Percentiles rank a stretch among this genome's conserved stretches.
phyloP scores from a whole-genome alignment of 2,797 vertebrate genomes.

The Huso huso region DNA sequence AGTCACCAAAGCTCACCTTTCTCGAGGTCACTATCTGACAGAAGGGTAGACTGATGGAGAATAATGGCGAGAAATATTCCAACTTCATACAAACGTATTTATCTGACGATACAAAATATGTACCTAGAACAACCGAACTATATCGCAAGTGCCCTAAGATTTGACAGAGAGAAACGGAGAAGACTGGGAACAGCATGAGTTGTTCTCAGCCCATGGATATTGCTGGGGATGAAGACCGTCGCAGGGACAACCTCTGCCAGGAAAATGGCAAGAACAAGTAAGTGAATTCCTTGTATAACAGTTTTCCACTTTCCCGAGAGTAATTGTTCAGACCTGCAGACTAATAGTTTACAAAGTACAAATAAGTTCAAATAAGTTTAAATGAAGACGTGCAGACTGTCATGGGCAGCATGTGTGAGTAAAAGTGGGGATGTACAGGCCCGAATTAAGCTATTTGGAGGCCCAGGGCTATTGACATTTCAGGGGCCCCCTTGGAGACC shows the following conservation, averaged over 20 bases:
- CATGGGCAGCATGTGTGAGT: no score
- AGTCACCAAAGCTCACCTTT: neutral
- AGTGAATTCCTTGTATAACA: neutral
- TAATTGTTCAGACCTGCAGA: neutral
- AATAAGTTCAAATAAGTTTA: neutral
- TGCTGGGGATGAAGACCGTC: neutral
- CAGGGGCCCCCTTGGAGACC: no score
- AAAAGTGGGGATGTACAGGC: no score
- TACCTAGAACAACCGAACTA: neutral
- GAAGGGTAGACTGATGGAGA: neutral
- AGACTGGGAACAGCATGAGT: neutral
- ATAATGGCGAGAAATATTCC: neutral
- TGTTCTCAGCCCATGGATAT: neutral
- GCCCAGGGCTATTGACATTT: no score
- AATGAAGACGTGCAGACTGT: neutral
- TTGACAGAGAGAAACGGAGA: neutral
- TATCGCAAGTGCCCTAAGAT: neutral
- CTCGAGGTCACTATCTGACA: neutral
- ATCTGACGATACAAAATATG: neutral
- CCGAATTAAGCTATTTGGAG: no score
- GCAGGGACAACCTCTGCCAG: neutral
- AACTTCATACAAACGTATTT: neutral
- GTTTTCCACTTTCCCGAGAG: neutral
- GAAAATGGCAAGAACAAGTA: neutral
- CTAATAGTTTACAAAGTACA: neutral